phyloP scores from a whole-genome alignment of 2,113 vertebrate genomes.

The Danionella cerebrum region DNA sequence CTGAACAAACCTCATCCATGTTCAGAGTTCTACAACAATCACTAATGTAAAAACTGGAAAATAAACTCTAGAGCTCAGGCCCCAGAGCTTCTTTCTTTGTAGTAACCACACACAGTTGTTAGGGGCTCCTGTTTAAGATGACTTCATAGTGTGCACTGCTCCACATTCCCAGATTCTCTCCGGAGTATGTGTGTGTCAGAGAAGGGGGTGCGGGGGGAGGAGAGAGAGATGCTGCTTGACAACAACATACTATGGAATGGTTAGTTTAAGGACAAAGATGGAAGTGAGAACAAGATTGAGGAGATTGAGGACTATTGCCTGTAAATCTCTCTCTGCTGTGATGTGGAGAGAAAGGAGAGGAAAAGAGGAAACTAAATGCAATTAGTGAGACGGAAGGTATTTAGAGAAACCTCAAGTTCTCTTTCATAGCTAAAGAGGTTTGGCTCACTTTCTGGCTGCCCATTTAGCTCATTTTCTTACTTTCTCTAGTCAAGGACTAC shows the following conservation, averaged over 20 bases:
- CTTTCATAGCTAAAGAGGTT: neutral
- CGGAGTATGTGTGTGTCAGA: constrained; percentile 46
- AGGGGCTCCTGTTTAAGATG: constrained; percentile 21
- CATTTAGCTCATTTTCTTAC: neutral
- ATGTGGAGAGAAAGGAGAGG: neutral
- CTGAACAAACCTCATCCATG: constrained; percentile 4
- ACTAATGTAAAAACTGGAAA: neutral
- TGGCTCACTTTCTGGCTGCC: neutral
- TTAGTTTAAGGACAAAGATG: too few relatives aligned
- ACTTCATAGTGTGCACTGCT: constrained; percentile 5
- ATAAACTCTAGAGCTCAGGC: constrained; percentile 10
- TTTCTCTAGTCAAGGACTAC: neutral
- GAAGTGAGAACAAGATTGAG: neutral
- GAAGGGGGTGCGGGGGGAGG: constrained; percentile 33
- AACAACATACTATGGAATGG: constrained; percentile 7
- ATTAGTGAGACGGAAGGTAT: neutral
- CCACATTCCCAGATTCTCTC: constrained; percentile 27
- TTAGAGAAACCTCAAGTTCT: neutral
- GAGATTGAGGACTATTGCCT: neutral
- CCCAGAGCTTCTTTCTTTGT: neutral
- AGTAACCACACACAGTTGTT: constrained; percentile 7
- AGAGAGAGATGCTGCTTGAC: constrained; percentile 29
- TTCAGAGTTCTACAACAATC: neutral
- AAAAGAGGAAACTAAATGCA: neutral
- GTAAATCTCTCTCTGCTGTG: neutral